Evolutionary conservation across 35 echinoderm and acorn worm genomes (phyloP).

Genomic region (Apostichopus parvimensis): DNA sequence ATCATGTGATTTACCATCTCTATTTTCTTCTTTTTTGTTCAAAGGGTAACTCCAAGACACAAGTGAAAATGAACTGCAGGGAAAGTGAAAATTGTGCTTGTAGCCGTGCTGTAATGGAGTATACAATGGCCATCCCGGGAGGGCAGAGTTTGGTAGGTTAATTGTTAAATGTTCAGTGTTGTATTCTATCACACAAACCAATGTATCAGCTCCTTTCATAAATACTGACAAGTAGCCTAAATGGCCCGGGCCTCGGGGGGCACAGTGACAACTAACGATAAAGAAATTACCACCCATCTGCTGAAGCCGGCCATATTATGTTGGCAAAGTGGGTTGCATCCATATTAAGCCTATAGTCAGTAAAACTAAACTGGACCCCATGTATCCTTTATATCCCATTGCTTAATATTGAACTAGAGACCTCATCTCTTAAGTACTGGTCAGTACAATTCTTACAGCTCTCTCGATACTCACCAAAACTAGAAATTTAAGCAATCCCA

Average conservation of each 20-base stretch:
- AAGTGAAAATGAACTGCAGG: conserved; percentile 67
- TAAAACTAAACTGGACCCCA: too few species aligned
- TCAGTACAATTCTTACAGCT: too few species aligned
- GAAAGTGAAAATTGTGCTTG: conserved; percentile 67
- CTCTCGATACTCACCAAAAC: too few species aligned
- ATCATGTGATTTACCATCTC: too few species aligned
- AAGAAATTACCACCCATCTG: not conserved
- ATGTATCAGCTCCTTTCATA: not conserved
- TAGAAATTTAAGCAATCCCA: too few species aligned
- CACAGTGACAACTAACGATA: not conserved
- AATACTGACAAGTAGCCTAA: not conserved
- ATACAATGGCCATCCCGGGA: conserved; percentile 41
- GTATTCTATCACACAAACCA: too few species aligned
- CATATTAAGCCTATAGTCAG: too few species aligned
- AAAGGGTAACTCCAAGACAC: conserved; percentile 53
- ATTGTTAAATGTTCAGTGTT: not conserved
- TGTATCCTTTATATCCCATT: too few species aligned
- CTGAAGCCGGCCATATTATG: not conserved
- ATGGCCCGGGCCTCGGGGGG: not conserved
- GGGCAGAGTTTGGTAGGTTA: conserved; percentile 49
- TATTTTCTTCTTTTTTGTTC: not conserved
- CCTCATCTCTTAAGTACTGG: too few species aligned
- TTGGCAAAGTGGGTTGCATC: not conserved
- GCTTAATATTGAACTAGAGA: too few species aligned
- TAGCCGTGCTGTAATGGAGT: conserved; percentile 49